A percentile compares a stretch with the other conserved stretches of the same genome.
Conservation (phyloP, 2,888 invertebrate species). For the Pseudoips prasinana region DNA sequence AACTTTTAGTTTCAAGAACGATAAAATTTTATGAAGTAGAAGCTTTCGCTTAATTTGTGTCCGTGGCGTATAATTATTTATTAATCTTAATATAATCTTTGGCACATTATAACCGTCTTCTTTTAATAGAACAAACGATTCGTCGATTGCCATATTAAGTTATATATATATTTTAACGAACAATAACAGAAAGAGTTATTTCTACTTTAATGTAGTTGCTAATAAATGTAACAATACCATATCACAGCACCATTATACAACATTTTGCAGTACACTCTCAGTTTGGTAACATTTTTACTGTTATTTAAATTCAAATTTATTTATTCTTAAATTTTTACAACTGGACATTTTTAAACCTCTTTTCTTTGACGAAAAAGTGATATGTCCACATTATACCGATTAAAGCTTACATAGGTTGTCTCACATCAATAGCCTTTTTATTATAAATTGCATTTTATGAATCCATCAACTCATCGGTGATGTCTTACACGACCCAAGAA, state of each 20-base stretch:
- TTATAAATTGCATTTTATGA: slow-evolving; percentile 20
- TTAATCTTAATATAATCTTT: slow-evolving; percentile 27
- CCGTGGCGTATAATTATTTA: no score
- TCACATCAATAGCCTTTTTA: slow-evolving; percentile 27
- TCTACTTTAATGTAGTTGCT: slow-evolving; percentile 43
- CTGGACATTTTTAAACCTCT: slow-evolving; percentile 46
- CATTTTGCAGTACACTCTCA: slow-evolving; percentile 50
- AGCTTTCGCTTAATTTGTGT: no score
- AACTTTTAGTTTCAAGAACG: no score
- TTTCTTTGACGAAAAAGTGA: slow-evolving; percentile 46
- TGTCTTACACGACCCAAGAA: slow-evolving; percentile 10
- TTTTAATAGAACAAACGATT: slow-evolving; percentile 32
- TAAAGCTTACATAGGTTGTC: slow-evolving; percentile 59
- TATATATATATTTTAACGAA: slow-evolving; percentile 22
- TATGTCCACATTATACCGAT: slow-evolving; percentile 62
- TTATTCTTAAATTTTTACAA: slow-evolving; percentile 41
- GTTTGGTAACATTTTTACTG: slow-evolving; percentile 46
- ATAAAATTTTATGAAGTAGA: no score
- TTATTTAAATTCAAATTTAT: slow-evolving; percentile 37
- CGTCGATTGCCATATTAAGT: slow-evolving; percentile 20
- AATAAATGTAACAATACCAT: slow-evolving; percentile 60
- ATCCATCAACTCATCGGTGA: slow-evolving; percentile 14
- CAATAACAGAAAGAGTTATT: slow-evolving; percentile 36
- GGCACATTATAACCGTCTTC: slow-evolving; percentile 34
- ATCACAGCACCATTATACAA: slow-evolving; percentile 66